These are phyloP conservation scores for Schizopygopsis malacanthus DNA, from an alignment of 2,797 vertebrate genomes.

Conservation along the genomic window DNA sequence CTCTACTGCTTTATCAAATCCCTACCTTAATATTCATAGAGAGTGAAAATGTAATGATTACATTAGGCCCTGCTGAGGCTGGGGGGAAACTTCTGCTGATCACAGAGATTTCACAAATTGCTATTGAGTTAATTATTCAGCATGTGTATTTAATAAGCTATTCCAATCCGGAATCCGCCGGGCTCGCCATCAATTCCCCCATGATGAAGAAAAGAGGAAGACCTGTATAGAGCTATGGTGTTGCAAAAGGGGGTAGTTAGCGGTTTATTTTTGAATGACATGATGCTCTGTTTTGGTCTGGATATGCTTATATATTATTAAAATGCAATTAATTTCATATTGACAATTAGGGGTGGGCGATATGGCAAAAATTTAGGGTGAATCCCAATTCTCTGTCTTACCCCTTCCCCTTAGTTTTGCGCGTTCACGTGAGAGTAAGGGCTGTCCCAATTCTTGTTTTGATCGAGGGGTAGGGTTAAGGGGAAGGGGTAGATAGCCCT, in stretches of 20 bases:
- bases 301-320: not conserved
- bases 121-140: slow-evolving; percentile 81
- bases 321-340: too few species aligned
- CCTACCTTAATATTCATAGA: slow-evolving; percentile 72
- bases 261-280: not conserved
- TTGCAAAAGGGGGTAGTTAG: not conserved
- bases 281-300: not conserved
- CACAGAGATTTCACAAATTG: slow-evolving; percentile 80
- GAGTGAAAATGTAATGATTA: slow-evolving; percentile 74
- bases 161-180: slow-evolving; percentile 73
- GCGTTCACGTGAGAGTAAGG: too few species aligned
- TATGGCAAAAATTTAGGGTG: too few species aligned
- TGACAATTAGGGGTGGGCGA: not conserved
- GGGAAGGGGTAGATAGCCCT: too few species aligned
- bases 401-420: too few species aligned
- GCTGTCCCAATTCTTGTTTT: too few species aligned
- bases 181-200: slow-evolving; percentile 66
- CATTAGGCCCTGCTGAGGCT: slow-evolving; percentile 80
- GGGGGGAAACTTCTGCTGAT: slow-evolving; percentile 80
- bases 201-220: slow-evolving; percentile 58
- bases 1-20: slow-evolving; percentile 65
- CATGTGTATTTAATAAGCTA: slow-evolving; percentile 78
- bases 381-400: too few species aligned
- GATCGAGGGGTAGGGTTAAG: too few species aligned
- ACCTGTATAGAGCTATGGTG: not conserved